These are phyloP conservation scores for Drosophila funebris DNA, from an alignment of 1,140 invertebrate species.

Conservation along the genomic window DNA sequence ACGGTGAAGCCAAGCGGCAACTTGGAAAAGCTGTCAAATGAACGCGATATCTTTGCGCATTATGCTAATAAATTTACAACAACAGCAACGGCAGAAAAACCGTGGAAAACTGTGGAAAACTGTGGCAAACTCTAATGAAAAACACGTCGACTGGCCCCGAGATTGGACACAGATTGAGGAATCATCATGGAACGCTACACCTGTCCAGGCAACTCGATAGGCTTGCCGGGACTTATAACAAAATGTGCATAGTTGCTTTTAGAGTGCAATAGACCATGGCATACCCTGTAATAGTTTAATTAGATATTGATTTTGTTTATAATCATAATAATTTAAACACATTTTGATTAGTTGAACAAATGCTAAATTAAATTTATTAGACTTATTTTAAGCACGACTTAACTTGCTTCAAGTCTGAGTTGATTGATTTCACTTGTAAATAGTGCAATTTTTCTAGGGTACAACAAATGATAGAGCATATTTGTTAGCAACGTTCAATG, in stretches of 20 bases:
- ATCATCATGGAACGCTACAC: constrained; percentile 23
- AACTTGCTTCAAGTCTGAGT: no score
- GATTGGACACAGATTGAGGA: constrained; percentile 36
- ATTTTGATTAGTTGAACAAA: no score
- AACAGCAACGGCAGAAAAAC: constrained; percentile 13
- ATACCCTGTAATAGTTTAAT: no score
- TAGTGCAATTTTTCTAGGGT: not conserved
- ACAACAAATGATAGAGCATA: not conserved
- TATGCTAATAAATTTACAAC: constrained; percentile 75
- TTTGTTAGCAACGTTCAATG: no score
- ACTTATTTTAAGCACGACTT: no score
- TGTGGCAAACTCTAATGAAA: constrained; percentile 14
- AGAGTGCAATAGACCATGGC: not conserved
- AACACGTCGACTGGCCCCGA: constrained; percentile 5
- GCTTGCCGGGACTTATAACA: not conserved
- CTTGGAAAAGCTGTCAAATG: constrained; percentile 73
- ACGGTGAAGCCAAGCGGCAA: constrained; percentile 39
- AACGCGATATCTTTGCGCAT: constrained; percentile 78
- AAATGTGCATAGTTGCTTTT: not conserved
- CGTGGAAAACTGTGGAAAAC: constrained; percentile 9
- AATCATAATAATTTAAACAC: no score
- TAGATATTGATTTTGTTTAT: no score
- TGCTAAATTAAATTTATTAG: no score
- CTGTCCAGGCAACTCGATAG: constrained; percentile 23
- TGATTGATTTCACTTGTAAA: no score